Percentiles rank a stretch among this genome's conserved stretches.
These are phyloP conservation scores for Hypsibius dujardini DNA, from an alignment of 1,140 invertebrate genomes.

Conservation along the genomic window DNA sequence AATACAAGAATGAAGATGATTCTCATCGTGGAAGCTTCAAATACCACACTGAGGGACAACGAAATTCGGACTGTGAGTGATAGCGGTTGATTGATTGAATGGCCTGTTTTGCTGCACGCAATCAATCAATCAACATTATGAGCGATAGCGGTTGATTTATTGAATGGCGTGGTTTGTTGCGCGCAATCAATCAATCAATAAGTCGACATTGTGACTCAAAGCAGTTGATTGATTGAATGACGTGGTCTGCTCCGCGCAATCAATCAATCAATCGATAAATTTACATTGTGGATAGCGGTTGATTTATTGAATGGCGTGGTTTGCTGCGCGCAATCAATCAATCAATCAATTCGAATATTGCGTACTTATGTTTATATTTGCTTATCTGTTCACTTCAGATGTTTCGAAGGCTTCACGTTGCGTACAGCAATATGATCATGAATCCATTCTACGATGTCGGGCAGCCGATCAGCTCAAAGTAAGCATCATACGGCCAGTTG, in stretches of 20 bases:
- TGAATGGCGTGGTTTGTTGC: neutral
- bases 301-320: neutral
- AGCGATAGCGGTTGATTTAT: neutral
- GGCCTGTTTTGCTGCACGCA: neutral
- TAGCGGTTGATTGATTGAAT: neutral
- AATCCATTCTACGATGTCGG: slow-evolving; percentile 86
- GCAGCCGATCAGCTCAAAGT: slow-evolving; percentile 60
- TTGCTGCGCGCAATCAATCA: neutral
- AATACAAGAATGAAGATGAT: slow-evolving; percentile 90
- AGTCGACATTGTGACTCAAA: neutral
- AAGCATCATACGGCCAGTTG: slow-evolving; percentile 31
- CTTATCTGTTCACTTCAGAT: slow-evolving; percentile 41
- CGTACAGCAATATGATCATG: slow-evolving; percentile 76
- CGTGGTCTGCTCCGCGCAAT: neutral
- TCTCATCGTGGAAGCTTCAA: slow-evolving; percentile 75
- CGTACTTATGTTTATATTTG: slow-evolving; percentile 11
- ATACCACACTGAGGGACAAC: slow-evolving; percentile 68
- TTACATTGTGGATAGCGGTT: neutral
- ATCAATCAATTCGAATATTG: neutral
- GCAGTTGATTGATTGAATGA: neutral
- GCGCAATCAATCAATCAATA: no score
- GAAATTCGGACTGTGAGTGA: slow-evolving; percentile 68
- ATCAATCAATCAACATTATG: neutral
- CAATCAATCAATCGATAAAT: neutral
- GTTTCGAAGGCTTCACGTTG: slow-evolving; percentile 68